These are phyloP conservation scores for Equus przewalskii DNA, from an alignment of 2,113 vertebrate genomes.

Conservation along the genomic window DNA sequence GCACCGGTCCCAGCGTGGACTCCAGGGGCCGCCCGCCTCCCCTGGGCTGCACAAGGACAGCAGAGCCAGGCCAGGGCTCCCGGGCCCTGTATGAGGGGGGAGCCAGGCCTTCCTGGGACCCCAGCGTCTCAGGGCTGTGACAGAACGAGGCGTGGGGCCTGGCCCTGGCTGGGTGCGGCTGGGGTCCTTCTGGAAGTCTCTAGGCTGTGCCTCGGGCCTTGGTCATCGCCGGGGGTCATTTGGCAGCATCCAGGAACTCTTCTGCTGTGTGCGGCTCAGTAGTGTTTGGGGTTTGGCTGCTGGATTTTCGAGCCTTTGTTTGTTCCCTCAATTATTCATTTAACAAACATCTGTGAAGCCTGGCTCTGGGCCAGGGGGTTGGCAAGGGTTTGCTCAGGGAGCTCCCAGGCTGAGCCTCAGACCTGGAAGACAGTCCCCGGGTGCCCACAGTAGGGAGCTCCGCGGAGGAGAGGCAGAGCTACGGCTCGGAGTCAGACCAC, in stretches of 20 bases:
- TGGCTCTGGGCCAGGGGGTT: neutral
- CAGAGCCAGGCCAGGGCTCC: neutral
- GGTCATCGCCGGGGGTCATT: neutral
- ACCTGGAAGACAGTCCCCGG: neutral
- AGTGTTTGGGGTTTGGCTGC: neutral
- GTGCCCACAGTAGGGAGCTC: neutral
- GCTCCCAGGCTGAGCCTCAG: neutral
- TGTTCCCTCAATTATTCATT: neutral
- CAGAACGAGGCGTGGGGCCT: neutral
- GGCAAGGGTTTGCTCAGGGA: neutral
- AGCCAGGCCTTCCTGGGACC: neutral
- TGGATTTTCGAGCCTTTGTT: neutral
- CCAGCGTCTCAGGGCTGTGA: neutral
- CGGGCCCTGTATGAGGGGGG: too few species aligned
- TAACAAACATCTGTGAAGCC: neutral
- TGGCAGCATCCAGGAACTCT: neutral
- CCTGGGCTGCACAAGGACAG: too few species aligned
- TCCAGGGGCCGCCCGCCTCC: neutral
- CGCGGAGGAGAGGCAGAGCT: rapidly evolving
- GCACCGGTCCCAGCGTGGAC: rapidly evolving
- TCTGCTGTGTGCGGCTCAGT: rapidly evolving
- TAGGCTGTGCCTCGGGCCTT: neutral
- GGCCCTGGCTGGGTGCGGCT: neutral
- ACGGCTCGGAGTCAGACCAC: neutral
- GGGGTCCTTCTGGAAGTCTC: neutral